These are phyloP conservation scores for Temnothorax nylanderi DNA, from an alignment of 1,140 invertebrate species.

Conservation along the genomic window DNA sequence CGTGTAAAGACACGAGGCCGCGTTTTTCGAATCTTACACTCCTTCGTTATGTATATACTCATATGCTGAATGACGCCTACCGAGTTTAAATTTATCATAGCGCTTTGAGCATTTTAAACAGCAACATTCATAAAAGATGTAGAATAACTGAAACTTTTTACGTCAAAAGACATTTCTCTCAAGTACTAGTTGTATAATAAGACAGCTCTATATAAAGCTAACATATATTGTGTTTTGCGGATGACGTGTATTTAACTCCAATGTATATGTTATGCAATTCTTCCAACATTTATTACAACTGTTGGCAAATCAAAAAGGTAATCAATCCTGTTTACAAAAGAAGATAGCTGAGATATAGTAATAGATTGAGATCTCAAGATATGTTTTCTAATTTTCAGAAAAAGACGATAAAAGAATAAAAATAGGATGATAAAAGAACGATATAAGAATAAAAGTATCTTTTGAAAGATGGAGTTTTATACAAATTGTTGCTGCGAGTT, in stretches of 20 bases:
- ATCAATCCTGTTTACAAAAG: background rate
- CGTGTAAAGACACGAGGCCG: slow-evolving; percentile 35
- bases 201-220: slow-evolving; percentile 12
- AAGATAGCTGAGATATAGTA: background rate
- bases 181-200: background rate
- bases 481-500: background rate
- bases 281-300: background rate
- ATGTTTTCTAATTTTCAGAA: background rate
- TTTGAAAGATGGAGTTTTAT: background rate
- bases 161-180: background rate
- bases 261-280: background rate
- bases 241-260: slow-evolving; percentile 13
- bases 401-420: background rate
- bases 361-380: background rate
- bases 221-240: background rate
- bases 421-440: background rate
- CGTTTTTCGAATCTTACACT: slow-evolving; percentile 39
- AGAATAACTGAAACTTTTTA: background rate
- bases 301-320: background rate
- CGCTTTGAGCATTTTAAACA: background rate
- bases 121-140: slow-evolving; percentile 7
- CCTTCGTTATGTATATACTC: slow-evolving; percentile 9
- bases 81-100: slow-evolving; percentile 6
- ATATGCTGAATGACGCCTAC: background rate
- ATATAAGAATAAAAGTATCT: background rate